Evolutionary conservation across 2,113 vertebrate species (phyloP).

Genomic region (Geococcyx californianus): DNA sequence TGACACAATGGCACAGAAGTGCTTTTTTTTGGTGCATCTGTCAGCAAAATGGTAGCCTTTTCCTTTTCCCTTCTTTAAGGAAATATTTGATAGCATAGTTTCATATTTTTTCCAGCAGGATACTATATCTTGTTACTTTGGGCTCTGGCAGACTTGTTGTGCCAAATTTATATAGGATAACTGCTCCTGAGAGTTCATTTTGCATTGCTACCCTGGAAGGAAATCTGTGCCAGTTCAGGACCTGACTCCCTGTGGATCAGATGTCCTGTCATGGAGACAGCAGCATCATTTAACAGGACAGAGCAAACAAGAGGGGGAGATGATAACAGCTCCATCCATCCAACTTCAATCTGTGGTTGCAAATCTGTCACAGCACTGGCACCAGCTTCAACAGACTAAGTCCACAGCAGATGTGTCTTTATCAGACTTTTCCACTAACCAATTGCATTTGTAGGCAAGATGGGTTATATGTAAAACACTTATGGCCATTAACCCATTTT

Average conservation of each 20-base stretch:
- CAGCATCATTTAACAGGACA: background rate
- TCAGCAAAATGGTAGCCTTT: background rate
- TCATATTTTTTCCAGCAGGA: background rate
- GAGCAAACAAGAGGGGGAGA: background rate
- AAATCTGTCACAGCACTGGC: slow-evolving; percentile 14
- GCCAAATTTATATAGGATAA: background rate
- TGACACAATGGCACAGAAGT: background rate
- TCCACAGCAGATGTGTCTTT: background rate
- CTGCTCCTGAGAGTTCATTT: background rate
- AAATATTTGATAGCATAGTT: background rate
- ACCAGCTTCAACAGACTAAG: background rate
- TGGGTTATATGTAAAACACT: background rate
- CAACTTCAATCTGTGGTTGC: background rate
- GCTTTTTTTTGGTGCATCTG: background rate
- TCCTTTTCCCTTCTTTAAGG: background rate
- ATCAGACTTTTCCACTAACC: background rate
- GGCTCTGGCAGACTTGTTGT: background rate
- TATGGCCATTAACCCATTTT: background rate
- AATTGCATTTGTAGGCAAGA: background rate
- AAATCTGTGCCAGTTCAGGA: background rate
- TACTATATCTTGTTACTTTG: background rate
- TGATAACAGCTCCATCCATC: background rate
- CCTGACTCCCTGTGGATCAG: background rate
- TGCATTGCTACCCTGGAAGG: background rate
- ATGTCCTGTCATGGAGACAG: background rate